Evolutionary conservation across 2,888 invertebrate genomes (phyloP).

Genomic region (Tetranychus truncatus): DNA sequence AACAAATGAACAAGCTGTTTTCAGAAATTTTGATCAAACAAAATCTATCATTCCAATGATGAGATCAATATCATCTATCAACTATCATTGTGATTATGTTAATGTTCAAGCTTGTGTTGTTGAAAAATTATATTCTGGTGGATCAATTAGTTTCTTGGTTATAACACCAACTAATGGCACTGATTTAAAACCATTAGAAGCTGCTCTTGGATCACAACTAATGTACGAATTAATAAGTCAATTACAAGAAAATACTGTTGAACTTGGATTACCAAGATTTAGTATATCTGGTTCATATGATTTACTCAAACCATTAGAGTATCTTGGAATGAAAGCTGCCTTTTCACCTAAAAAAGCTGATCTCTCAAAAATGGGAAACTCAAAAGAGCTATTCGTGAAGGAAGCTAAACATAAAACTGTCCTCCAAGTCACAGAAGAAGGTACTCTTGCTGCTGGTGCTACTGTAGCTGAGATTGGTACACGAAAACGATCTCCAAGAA

Average conservation of each 20-base stretch:
- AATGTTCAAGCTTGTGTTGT: not conserved
- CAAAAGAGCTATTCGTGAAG: slow-evolving; percentile 9
- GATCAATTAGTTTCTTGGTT: not conserved
- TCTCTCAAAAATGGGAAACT: slow-evolving; percentile 3
- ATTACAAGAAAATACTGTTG: not conserved
- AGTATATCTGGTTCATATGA: not conserved
- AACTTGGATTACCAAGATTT: slow-evolving; percentile 8
- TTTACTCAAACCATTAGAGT: slow-evolving; percentile 4
- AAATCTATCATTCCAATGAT: not conserved
- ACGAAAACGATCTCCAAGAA: not conserved
- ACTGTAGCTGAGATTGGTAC: slow-evolving; percentile 6
- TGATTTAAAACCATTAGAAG: not conserved
- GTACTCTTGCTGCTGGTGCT: slow-evolving; percentile 4
- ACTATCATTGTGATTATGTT: not conserved
- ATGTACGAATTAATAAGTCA: not conserved
- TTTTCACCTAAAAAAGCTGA: slow-evolving; percentile 10
- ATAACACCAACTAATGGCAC: not conserved
- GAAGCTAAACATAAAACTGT: slow-evolving; percentile 11
- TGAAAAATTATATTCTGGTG: slow-evolving; percentile 9
- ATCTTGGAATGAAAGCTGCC: slow-evolving; percentile 10
- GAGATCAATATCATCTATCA: not conserved
- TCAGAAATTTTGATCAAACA: not conserved
- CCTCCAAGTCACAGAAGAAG: slow-evolving; percentile 3
- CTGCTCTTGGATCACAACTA: not conserved
- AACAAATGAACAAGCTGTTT: not conserved